Evolutionary conservation across 2,888 invertebrate genomes (phyloP).

Genomic region (Cepaea hortensis): DNA sequence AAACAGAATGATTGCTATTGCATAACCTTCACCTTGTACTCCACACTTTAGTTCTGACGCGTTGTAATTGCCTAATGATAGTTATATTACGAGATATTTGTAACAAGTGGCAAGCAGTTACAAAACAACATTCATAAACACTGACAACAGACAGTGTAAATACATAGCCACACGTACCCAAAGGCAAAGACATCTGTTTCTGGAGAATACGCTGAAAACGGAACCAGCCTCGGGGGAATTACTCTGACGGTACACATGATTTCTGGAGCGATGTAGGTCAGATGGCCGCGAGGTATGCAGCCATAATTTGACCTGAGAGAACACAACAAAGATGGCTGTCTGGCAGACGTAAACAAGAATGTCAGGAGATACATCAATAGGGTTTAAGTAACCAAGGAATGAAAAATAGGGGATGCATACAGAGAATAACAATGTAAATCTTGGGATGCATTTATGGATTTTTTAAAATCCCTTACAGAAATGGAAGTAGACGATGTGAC

Average conservation of each 20-base stretch:
- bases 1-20: too few species aligned
- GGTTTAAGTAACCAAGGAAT: neutral
- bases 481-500: too few species aligned
- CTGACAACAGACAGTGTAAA: too few species aligned
- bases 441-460: too few species aligned
- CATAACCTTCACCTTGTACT: too few species aligned
- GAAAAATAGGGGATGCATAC: neutral
- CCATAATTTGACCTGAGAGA: constrained; percentile 66
- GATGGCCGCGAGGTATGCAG: constrained; percentile 72
- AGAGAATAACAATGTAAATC: neutral
- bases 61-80: too few species aligned
- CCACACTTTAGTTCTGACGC: too few species aligned
- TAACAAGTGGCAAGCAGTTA: too few species aligned
- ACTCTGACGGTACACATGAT: constrained; percentile 87
- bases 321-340: neutral
- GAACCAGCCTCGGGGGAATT: constrained; percentile 74
- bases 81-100: too few species aligned
- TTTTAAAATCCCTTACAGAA: too few species aligned
- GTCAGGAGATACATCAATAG: neutral
- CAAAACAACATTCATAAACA: too few species aligned
- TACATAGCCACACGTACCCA: constrained; percentile 81
- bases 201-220: constrained; percentile 91
- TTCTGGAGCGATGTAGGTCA: constrained; percentile 93
- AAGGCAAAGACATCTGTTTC: constrained; percentile 96
- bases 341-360: neutral